Evolutionary conservation across 2,113 vertebrate genomes (phyloP).

Genomic region (Ptilorrhoa leucosticta): DNA sequence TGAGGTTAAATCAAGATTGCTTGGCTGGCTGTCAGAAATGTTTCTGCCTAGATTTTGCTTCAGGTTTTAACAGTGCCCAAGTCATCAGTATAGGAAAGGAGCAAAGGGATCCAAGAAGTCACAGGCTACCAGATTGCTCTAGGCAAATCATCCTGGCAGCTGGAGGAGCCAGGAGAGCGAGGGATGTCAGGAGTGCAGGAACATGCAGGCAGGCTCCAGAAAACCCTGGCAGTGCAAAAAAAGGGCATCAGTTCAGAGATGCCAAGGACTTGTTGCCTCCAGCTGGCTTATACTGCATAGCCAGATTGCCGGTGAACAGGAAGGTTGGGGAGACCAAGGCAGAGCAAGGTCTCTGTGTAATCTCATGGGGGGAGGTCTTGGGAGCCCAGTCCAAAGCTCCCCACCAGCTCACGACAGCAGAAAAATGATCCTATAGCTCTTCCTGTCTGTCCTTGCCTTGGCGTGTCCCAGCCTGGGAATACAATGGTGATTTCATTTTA

Average conservation of each 20-base stretch:
- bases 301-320: background rate
- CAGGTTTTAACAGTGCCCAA: background rate
- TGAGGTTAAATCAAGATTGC: background rate
- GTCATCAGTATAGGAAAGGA: background rate
- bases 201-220: background rate
- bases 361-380: background rate
- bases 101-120: background rate
- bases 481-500: accelerated
- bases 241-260: background rate
- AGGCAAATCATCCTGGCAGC: background rate
- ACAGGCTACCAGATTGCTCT: background rate
- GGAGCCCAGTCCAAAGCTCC: background rate
- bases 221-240: background rate
- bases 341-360: background rate
- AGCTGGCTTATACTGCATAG: background rate
- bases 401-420: accelerated
- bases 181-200: background rate
- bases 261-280: background rate
- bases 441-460: background rate
- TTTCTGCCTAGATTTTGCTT: background rate
- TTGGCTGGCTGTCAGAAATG: background rate
- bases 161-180: background rate
- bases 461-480: background rate
- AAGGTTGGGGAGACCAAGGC: background rate
- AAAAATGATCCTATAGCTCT: background rate